Conservation (phyloP, 2,888 invertebrate genomes). For the Patella ulyssiponensis region DNA sequence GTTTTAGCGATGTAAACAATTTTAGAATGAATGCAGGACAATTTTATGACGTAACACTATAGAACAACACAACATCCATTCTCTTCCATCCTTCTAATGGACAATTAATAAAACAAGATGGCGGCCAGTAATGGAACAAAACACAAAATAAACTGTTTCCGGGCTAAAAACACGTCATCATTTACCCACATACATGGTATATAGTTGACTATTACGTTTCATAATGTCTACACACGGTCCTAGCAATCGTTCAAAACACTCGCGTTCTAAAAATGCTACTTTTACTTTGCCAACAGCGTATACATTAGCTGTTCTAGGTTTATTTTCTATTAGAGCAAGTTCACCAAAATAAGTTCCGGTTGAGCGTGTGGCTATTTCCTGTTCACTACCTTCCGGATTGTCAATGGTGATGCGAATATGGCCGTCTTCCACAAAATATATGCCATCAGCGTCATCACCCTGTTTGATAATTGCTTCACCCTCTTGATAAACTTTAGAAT, state of each 20-base stretch:
- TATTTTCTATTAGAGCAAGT: conserved; percentile 95
- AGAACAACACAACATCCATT: no score
- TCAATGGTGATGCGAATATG: conserved; percentile 88
- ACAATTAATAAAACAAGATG: no score
- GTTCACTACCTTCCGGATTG: conserved; percentile 80
- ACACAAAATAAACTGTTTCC: no score
- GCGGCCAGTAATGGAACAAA: no score
- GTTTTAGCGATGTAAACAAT: no score
- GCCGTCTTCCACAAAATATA: conserved; percentile 78
- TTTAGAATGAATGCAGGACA: no score
- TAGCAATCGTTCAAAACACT: conserved; percentile 94
- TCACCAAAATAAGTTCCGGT: conserved; percentile 94
- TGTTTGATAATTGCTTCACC: conserved; percentile 67
- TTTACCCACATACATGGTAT: conserved; percentile 59
- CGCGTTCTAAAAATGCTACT: conserved; percentile 95
- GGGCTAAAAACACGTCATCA: conserved; percentile 8
- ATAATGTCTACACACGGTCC: conserved; percentile 98
- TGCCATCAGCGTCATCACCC: conserved; percentile 70
- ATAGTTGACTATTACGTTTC: conserved; percentile 80
- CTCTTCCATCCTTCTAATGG: no score
- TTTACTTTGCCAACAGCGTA: conserved; percentile 87
- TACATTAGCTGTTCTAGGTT: conserved; percentile 89
- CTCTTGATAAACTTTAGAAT: conserved; percentile 59
- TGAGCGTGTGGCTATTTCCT: conserved; percentile 77
- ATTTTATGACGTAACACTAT: no score